phyloP scores from a whole-genome alignment of 2,888 invertebrate species.

The Beris chalybata region DNA sequence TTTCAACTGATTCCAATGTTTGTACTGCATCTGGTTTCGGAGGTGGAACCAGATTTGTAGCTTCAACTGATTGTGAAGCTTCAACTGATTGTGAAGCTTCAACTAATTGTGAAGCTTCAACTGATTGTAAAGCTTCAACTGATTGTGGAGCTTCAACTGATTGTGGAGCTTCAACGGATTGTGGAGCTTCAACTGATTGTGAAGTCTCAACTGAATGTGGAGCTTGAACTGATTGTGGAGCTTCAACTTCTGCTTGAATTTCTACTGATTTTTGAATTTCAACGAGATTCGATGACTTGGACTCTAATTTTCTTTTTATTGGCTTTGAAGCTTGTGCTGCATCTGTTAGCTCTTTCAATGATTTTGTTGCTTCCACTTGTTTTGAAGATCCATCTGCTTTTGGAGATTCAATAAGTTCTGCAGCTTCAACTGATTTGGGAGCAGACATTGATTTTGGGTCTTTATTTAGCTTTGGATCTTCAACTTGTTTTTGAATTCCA shows the following conservation, averaged over 20 bases:
- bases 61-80: background rate
- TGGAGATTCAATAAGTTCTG: constrained; percentile 81
- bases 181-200: constrained; percentile 34
- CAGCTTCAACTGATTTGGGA: constrained; percentile 15
- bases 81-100: constrained; percentile 58
- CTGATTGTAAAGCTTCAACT: constrained; percentile 69
- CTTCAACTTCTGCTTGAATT: constrained; percentile 71
- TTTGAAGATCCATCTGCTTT: constrained; percentile 70
- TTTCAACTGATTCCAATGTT: too few species aligned
- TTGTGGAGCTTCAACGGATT: constrained; percentile 92
- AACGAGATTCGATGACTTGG: constrained; percentile 59
- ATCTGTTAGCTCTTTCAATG: constrained; percentile 51
- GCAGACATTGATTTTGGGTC: constrained; percentile 3
- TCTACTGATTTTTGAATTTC: too few species aligned
- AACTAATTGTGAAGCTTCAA: constrained; percentile 70
- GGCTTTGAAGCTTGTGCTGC: constrained; percentile 43
- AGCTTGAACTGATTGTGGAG: constrained; percentile 1
- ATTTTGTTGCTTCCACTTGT: constrained; percentile 80
- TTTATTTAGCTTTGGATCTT: constrained; percentile 62
- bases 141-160: constrained; percentile 62
- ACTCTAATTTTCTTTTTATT: constrained; percentile 6
- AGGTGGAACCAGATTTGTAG: background rate
- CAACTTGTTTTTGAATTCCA: constrained; percentile 72
- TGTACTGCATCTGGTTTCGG: constrained; percentile 58
- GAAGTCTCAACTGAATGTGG: constrained; percentile 8